Evolutionary conservation across 2,797 vertebrate species (phyloP), one percentile per base, ranked within the genome.

Genomic region (Pantherophis vulpinus): DNA sequence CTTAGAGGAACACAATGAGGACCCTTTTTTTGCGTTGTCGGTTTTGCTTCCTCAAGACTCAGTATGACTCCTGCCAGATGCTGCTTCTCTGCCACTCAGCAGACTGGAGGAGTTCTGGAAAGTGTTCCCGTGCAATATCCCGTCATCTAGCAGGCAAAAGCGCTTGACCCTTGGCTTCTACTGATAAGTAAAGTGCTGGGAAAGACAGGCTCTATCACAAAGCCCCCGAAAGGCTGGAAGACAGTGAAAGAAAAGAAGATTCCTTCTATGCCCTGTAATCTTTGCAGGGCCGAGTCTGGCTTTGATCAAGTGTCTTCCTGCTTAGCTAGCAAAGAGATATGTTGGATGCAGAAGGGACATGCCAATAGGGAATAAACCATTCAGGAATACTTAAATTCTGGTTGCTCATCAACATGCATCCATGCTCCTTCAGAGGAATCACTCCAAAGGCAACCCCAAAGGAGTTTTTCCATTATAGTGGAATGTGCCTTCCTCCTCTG

Each of bases 301-400:
- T 98, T 98, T 97, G 98, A 98, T 99, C 98, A 98, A 90, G 97
- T 96, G 92, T 97, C 95, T 94, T 95, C 95, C 94, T 92, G 94
- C 0, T 0, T 93, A 3, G 97, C 97, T 96, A 97, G 95, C 0
- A 88, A 94, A 94, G 96, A 96, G 96, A 96, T 96, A 97, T 96
- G 95, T 90, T 95, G 95, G 97, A 95, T 97, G 97, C 91, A 14
- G 95, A 88, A 58, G 94, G 95, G 89, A 95, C 94, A 91, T 91
- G 42, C 93, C 87, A 93, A 25, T 79, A 89, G 83, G 13, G 14
- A 86, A 92, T 47, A 47, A 79, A 89, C 56, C 63, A 88, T 74
- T 27, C 55, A 79, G 55, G 25, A 18, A 60, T 93, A 63, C 59
- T n/a, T 58, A 87, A 86, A 29, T 89, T 27, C 27, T 47, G 47